Evolutionary conservation across 2,888 invertebrate genomes (phyloP).

Genomic region (Drosophila flavopinicola): DNA sequence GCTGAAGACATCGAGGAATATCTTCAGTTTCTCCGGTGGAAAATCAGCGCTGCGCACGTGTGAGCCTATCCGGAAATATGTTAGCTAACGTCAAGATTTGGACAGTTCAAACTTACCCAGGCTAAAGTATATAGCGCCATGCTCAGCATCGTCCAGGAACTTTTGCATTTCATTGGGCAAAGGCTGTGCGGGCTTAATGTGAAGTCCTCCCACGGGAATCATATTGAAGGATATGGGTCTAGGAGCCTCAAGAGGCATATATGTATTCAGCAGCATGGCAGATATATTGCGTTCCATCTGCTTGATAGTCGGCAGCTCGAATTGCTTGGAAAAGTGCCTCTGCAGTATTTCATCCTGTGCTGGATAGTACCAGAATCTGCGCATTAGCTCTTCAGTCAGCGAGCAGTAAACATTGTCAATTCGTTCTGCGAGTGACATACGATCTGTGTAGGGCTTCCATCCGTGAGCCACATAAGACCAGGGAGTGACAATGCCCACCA

Average conservation of each 20-base stretch:
- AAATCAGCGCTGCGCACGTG: slow-evolving; percentile 82
- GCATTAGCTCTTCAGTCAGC: slow-evolving; percentile 64
- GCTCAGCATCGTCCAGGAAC: slow-evolving; percentile 81
- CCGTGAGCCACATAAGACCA: slow-evolving; percentile 84
- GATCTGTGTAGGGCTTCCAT: slow-evolving; percentile 83
- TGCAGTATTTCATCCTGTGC: slow-evolving; percentile 72
- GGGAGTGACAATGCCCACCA: slow-evolving; percentile 84
- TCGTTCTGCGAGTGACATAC: slow-evolving; percentile 85
- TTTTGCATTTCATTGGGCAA: slow-evolving; percentile 75
- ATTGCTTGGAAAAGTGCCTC: slow-evolving; percentile 68
- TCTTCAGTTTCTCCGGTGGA: slow-evolving; percentile 78
- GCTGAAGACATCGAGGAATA: slow-evolving; percentile 82
- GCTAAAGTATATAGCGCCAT: slow-evolving; percentile 81
- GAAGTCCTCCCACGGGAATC: slow-evolving; percentile 86
- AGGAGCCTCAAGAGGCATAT: slow-evolving; percentile 83
- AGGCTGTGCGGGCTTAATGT: slow-evolving; percentile 81
- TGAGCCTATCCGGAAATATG: slow-evolving; percentile 73
- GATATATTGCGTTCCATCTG: slow-evolving; percentile 84
- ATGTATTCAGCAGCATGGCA: slow-evolving; percentile 84
- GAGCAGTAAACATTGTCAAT: slow-evolving; percentile 84
- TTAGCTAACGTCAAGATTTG: neutral
- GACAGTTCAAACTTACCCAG: slow-evolving; percentile 71
- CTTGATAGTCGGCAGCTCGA: slow-evolving; percentile 79
- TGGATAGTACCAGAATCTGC: slow-evolving; percentile 74
- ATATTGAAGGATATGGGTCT: slow-evolving; percentile 84